A percentile compares a stretch with the other conserved stretches of the same genome.
Evolutionary conservation across 2,113 vertebrate genomes (phyloP).

Genomic region (Cyanoderma ruficeps): DNA sequence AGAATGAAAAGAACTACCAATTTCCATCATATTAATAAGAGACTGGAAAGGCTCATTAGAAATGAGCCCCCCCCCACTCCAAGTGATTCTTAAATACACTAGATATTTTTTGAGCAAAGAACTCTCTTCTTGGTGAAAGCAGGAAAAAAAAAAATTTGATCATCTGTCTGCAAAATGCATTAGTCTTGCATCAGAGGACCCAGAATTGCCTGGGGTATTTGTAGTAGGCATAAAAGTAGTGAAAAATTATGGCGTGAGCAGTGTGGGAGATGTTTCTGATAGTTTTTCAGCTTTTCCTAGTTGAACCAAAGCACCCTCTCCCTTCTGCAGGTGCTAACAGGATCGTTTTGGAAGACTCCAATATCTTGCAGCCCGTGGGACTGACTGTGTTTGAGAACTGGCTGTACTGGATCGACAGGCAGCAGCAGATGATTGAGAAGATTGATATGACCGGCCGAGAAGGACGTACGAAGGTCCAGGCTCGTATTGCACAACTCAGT

Average conservation of each 20-base stretch:
- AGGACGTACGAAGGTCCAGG: conserved; percentile 95
- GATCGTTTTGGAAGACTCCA: conserved; percentile 93
- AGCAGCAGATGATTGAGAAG: conserved; percentile 99
- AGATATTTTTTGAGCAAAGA: neutral
- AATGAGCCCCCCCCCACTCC: neutral
- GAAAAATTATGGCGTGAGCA: neutral
- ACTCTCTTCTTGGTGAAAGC: neutral
- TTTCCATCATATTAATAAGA: neutral
- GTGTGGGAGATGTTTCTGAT: neutral
- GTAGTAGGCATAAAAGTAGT: neutral
- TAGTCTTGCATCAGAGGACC: neutral
- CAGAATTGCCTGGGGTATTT: neutral
- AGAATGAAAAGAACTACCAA: neutral
- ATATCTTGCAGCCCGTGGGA: conserved; percentile 95
- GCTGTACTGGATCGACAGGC: conserved; percentile 97
- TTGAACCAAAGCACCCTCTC: neutral
- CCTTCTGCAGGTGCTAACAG: conserved; percentile 87
- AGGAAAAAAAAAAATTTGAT: neutral
- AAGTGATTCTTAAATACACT: neutral
- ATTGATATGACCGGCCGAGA: conserved; percentile 91
- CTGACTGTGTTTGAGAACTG: conserved; percentile 93
- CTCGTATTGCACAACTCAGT: conserved; percentile 90
- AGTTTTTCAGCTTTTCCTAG: neutral
- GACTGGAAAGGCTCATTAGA: neutral
- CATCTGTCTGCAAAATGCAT: neutral